Evolutionary conservation across 2,888 invertebrate genomes (phyloP), one percentile per base, ranked within the genome.

Genomic region (Syrista parreyssii): DNA sequence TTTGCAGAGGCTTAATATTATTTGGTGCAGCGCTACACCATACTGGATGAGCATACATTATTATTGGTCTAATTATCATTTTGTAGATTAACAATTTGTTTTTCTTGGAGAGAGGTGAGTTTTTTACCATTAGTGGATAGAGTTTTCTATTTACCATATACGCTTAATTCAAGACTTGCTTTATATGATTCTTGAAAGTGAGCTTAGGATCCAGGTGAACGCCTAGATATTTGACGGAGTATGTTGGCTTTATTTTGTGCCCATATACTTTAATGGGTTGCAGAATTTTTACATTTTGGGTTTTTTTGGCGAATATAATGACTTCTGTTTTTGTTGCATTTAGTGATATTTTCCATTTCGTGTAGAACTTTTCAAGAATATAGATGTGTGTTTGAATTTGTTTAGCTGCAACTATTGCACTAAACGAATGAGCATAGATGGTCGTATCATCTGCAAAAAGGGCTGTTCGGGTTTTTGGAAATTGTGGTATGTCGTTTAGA

Each of bases 41-140:
- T 0, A 83, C 82, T 68, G 86, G 86, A n/a, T 83, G 80, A 1
- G 85, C 86, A 74, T 87, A 87, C 15, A 81, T 79, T 12, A 82
- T 83, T 36, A 0, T 74, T 33, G 79, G 79, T 23, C 11, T 76
- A 68, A 33, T 82, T 79, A n/a, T n/a, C n/a, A n/a, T n/a, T n/a
- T n/a, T n/a, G n/a, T n/a, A n/a, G n/a, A n/a, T n/a, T n/a, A n/a
- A n/a, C n/a, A n/a, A n/a, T n/a, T n/a, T n/a, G n/a, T n/a, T n/a
- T n/a, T n/a, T n/a, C n/a, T n/a, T n/a, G n/a, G n/a, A n/a, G n/a
- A n/a, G n/a, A n/a, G n/a, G n/a, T n/a, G n/a, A n/a, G n/a, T n/a
- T n/a, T n/a, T n/a, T n/a, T n/a, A n/a, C n/a, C n/a, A n/a, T n/a
- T n/a, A n/a, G n/a, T n/a, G n/a, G n/a, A n/a, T n/a, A n/a, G n/a